A percentile compares a stretch with the other conserved stretches of the same genome.
These are phyloP conservation scores for Diprion similis DNA, from an alignment of 1,140 invertebrate genomes.

Conservation along the genomic window DNA sequence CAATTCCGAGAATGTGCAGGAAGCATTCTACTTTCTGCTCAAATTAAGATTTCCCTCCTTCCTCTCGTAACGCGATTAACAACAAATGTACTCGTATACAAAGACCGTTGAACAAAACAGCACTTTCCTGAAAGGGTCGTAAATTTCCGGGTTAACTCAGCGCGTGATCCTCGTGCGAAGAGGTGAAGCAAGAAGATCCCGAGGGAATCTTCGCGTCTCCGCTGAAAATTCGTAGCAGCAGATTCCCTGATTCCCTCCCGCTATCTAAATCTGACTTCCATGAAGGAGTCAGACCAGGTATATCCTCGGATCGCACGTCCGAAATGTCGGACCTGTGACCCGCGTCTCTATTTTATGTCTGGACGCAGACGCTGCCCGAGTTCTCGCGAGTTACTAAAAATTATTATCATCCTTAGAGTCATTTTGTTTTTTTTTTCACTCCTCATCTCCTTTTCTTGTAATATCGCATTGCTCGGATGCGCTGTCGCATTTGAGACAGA, in stretches of 20 bases:
- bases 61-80: too few species aligned
- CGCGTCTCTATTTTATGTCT: conserved; percentile 42
- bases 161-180: not conserved
- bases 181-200: too few species aligned
- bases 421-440: not conserved
- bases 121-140: not conserved
- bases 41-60: too few species aligned
- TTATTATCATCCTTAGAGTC: conserved; percentile 10
- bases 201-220: not conserved
- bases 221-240: conserved; percentile 4
- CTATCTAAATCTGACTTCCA: conserved; percentile 41
- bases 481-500: too few species aligned
- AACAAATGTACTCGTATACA: too few species aligned
- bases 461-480: too few species aligned
- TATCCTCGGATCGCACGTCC: conserved; percentile 53
- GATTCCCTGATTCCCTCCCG: conserved; percentile 3
- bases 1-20: too few species aligned
- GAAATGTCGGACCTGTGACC: conserved; percentile 51
- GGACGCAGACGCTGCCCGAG: conserved; percentile 24
- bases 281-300: conserved; percentile 30
- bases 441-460: too few species aligned
- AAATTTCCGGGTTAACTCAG: not conserved
- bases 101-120: not conserved
- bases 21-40: too few species aligned
- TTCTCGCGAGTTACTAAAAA: not conserved